Base-by-base conservation (phyloP, 2,888 invertebrate species). In the Drosophila limbata region DNA sequence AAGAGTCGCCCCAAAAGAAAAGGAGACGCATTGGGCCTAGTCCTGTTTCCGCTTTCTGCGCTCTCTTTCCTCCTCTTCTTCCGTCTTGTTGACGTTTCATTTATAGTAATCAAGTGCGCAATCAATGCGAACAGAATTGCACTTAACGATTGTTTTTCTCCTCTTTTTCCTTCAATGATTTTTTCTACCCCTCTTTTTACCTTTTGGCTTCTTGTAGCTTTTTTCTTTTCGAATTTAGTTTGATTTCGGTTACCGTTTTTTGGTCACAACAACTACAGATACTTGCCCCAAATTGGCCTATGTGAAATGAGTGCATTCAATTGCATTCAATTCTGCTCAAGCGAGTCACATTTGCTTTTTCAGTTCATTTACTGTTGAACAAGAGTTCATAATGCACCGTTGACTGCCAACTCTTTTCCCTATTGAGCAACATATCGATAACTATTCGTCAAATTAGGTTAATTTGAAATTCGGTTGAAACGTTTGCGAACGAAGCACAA, bases 71-170 rank as follows among this genome's bases (percentile, higher is more conserved):
- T 10, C 11, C 17, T n/a, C 39, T 11, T 13, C 4, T 28, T 51
- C 57, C 33, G 40, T 60, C 81, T 80, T 84, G 84, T 84, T 84
- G 84, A 84, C 84, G 84, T 84, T 84, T 84, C 84, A 84, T 84
- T 84, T 84, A 84, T 84, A 88, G 84, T 88, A 84, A 84, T 84
- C 84, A 84, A 84, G 84, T 84, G 86, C 84, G 84, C 84, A 84
- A 84, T 84, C 84, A 84, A 88, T 84, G 86, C 84, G 88, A 72
- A 72, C 76, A 78, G 86, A 83, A 88, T 88, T 84, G 84, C 88
- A 84, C 84, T 84, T 84, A 85, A 76, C 80, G 67, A 59, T 80
- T 77, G 39, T 21, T 45, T 28, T 42, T 52, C 28, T 15, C 52
- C 35, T 44, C 40, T 11, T 9, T 61, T 40, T 5, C 13, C n/a